Evolutionary conservation across 2,797 vertebrate genomes (phyloP).

Genomic region (Eulemur mongoz): DNA sequence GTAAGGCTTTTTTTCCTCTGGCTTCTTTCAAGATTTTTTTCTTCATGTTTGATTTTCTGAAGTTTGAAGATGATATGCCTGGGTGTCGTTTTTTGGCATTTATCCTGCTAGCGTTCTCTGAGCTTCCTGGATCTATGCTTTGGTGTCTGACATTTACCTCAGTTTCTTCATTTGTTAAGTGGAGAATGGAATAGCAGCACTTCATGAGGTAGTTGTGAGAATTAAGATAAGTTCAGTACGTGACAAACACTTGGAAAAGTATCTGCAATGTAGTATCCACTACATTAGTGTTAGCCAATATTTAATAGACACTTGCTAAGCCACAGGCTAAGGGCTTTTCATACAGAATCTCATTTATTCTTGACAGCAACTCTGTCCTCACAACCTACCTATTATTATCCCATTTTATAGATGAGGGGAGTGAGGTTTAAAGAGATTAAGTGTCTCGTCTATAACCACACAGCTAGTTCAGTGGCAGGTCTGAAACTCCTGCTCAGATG

Average conservation of each 20-base stretch:
- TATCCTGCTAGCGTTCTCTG: background rate
- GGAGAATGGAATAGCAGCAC: background rate
- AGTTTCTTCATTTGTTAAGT: background rate
- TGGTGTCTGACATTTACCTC: background rate
- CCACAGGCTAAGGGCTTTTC: background rate
- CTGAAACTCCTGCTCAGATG: background rate
- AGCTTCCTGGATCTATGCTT: background rate
- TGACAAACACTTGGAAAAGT: background rate
- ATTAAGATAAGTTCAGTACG: background rate
- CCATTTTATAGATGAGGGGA: conserved; percentile 8
- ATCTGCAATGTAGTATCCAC: background rate
- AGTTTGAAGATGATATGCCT: background rate
- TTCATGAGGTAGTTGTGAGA: background rate
- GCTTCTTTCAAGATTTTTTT: background rate
- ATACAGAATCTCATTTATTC: background rate
- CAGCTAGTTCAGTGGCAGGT: background rate
- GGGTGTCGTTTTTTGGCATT: background rate
- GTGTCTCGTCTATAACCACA: background rate
- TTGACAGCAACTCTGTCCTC: background rate
- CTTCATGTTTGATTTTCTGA: background rate
- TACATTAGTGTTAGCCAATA: background rate
- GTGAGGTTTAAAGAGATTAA: background rate
- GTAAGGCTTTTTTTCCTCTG: background rate
- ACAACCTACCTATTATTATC: background rate
- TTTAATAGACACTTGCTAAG: background rate